phyloP scores from a whole-genome alignment of 2,888 invertebrate genomes.

The Microctonus hyperodae region DNA sequence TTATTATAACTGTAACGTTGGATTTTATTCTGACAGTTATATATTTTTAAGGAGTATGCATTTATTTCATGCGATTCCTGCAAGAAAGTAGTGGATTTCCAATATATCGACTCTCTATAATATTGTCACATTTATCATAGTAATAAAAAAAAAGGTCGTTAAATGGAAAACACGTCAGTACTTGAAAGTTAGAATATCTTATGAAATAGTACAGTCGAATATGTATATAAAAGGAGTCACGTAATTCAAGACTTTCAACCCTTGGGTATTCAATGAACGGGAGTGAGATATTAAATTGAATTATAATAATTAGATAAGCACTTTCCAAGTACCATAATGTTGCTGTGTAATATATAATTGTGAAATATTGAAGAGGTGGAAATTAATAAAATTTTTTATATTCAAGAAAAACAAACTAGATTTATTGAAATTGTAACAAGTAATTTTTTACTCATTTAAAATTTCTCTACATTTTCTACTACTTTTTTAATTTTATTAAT shows the following conservation, averaged over 20 bases:
- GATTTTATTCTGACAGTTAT: too few relatives aligned
- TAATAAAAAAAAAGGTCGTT: background rate
- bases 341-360: too few relatives aligned
- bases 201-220: background rate
- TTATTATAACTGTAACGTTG: too few relatives aligned
- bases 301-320: background rate
- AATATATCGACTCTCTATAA: background rate
- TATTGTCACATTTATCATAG: background rate
- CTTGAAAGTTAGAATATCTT: background rate
- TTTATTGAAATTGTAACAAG: too few relatives aligned
- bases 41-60: too few relatives aligned
- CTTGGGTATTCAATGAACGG: background rate
- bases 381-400: too few relatives aligned
- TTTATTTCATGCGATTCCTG: background rate
- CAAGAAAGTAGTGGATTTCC: background rate
- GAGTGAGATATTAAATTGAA: background rate
- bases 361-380: too few relatives aligned
- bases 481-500: too few relatives aligned
- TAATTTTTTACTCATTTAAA: too few relatives aligned
- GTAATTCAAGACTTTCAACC: background rate
- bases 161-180: background rate
- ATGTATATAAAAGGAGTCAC: background rate
- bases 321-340: too few relatives aligned
- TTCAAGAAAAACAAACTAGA: too few relatives aligned
- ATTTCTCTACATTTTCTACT: too few relatives aligned